These are phyloP conservation scores for Pemphredon lugubris DNA, from an alignment of 2,888 invertebrate genomes.

Conservation along the genomic window DNA sequence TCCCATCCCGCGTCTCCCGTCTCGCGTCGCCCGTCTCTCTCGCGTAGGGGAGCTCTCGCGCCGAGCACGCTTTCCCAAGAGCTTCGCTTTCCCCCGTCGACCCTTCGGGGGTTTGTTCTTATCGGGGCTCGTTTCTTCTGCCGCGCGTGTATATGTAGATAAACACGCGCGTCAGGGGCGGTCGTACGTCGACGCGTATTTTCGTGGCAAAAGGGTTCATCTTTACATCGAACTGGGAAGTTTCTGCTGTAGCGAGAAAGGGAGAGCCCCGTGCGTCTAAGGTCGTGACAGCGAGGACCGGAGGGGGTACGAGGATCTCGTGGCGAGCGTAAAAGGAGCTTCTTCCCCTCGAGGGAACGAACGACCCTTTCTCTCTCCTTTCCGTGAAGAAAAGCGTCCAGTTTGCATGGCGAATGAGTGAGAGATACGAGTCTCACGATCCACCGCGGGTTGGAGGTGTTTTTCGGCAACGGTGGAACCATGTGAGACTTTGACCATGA, in stretches of 20 bases:
- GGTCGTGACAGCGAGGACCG: conserved; percentile 18
- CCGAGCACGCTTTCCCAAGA: too few species aligned
- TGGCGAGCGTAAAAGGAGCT: background rate
- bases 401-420: conserved; percentile 62
- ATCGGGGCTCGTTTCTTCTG: too few species aligned
- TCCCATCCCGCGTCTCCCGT: conserved; percentile 41
- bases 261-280: background rate
- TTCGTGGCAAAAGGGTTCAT: background rate
- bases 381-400: background rate
- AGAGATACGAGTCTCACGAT: conserved; percentile 38
- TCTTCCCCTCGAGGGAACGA: too few species aligned
- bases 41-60: too few species aligned
- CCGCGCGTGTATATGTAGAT: too few species aligned
- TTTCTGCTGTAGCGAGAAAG: background rate
- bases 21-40: too few species aligned
- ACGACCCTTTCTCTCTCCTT: too few species aligned
- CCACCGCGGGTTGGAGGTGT: conserved; percentile 53
- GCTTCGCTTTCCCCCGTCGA: too few species aligned
- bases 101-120: too few species aligned
- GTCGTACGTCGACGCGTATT: background rate
- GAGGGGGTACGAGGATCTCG: background rate
- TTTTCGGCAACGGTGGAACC: conserved; percentile 69
- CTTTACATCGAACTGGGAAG: too few species aligned
- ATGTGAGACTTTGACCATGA: conserved; percentile 75
- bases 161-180: too few species aligned